Evolutionary conservation across 2,797 vertebrate species (phyloP).

Genomic region (Gymnopithys bicolor): DNA sequence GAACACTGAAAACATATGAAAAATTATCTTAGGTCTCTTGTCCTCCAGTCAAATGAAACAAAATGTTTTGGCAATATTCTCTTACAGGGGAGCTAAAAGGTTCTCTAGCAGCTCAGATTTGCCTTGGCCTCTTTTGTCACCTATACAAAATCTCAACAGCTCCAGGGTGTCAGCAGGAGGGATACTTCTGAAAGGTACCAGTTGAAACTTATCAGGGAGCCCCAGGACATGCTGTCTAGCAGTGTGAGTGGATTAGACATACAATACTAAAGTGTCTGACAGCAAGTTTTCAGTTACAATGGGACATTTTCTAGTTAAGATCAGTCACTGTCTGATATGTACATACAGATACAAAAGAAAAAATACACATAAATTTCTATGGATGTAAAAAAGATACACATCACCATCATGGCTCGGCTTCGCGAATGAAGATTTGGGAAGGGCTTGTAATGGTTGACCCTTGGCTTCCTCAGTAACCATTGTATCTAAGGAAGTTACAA

Average conservation of each 20-base stretch:
- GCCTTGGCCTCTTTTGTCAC: background rate
- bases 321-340: background rate
- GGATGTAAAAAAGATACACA: background rate
- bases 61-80: background rate
- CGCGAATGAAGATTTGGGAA: no score
- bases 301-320: background rate
- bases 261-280: background rate
- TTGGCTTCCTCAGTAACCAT: no score
- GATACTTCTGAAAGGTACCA: background rate
- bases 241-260: slow-evolving; percentile 9
- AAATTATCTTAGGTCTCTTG: background rate
- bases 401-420: no score
- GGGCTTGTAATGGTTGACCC: no score
- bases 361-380: background rate
- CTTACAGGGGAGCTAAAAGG: background rate
- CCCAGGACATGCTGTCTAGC: slow-evolving; percentile 7
- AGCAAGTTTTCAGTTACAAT: background rate
- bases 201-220: slow-evolving; percentile 13
- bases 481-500: no score
- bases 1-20: background rate
- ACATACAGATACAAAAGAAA: background rate
- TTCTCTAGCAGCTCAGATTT: background rate
- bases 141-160: background rate
- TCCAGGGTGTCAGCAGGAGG: background rate
- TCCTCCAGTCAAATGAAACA: background rate